These are phyloP conservation scores for Pluvialis apricaria DNA, from an alignment of 2,113 vertebrate species.

Conservation along the genomic window DNA sequence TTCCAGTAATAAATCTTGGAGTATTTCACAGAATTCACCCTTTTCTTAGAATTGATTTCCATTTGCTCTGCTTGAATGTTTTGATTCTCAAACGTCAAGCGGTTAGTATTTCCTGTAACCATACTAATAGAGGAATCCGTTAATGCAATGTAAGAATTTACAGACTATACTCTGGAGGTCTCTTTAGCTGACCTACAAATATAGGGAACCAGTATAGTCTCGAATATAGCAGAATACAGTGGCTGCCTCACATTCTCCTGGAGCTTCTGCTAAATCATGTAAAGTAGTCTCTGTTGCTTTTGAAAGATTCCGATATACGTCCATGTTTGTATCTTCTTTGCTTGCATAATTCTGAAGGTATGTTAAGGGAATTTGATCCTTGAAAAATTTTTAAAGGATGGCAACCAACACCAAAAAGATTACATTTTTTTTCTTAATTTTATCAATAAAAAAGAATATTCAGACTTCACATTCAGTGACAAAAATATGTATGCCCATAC, in stretches of 20 bases:
- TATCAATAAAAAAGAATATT: neutral
- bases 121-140: neutral
- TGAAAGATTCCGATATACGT: conserved; percentile 15
- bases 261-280: neutral
- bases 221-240: neutral
- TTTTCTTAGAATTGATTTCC: conserved; percentile 27
- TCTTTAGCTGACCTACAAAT: neutral
- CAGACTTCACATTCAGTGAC: neutral
- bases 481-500: neutral
- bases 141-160: neutral
- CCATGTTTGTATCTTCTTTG: conserved; percentile 30
- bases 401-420: neutral
- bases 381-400: neutral
- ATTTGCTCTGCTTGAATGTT: neutral
- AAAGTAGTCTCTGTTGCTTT: conserved; percentile 46
- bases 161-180: neutral
- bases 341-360: conserved; percentile 50
- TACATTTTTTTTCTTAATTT: neutral
- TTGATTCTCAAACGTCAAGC: neutral
- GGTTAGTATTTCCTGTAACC: neutral
- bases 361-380: neutral
- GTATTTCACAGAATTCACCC: neutral
- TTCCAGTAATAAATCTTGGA: neutral
- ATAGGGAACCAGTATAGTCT: neutral
- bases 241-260: neutral